Evolutionary conservation across 2,113 vertebrate genomes (phyloP), one percentile per base, ranked within the genome.

Genomic region (Arvicanthis niloticus): DNA sequence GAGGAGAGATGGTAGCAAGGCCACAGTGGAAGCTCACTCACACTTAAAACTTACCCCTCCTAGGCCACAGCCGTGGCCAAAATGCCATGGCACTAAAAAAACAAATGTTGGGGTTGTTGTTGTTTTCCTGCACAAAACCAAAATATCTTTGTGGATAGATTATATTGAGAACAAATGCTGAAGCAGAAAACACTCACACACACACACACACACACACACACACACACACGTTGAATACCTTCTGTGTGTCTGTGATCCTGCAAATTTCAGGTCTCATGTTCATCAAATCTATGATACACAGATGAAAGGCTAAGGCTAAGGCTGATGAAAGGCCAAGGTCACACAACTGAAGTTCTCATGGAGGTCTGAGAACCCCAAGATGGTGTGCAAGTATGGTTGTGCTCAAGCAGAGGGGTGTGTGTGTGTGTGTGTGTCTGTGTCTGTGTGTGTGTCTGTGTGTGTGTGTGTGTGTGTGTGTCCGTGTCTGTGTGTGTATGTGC

Each of bases 61-160:
- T 84, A 56, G 45, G 24, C 37, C 76, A 56, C 34, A 45, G 5
- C 9, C 58, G 53, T 15, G 3, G 67, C 26, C 78, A 9, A 11
- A 48, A 56, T 75, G 48, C n/a, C 77, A 37, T 68, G 31, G 48
- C 84, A 53, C 12, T 60, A 68, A 58, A 42, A 62, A 60, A 89
- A n/a, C 58, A 81, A 40, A 62, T 11, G 1, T 34, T 58, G 62
- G n/a, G 24, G 0, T 40, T 60, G 15, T 4, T 51, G 29, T 40
- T 31, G 60, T 90, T 88, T 80, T 40, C 62, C 29, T 85, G 26
- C 31, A 51, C 26, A 68, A 75, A 78, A 7, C 19, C 24, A 89
- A 89, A 92, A 60, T 88, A 84, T 19, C 31, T 67, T 86, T 76
- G 76, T 80, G 31, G 88, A 67, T 75, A 91, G 70, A 85, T 73